phyloP scores from a whole-genome alignment of 1,140 invertebrate genomes.

The Yoshiicerus persimilis region DNA sequence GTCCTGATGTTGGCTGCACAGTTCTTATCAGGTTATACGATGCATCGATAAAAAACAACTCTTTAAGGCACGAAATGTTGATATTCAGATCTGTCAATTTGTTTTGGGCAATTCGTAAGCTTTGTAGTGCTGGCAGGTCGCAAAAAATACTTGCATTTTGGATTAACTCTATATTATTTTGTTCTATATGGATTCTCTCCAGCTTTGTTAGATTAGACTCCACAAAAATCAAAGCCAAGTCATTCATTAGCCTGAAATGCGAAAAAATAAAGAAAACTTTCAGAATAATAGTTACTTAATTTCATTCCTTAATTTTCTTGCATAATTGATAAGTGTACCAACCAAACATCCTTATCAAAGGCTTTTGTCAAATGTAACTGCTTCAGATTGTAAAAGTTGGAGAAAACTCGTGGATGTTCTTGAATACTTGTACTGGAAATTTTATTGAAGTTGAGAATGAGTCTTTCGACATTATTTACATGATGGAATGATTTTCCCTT shows the following conservation, averaged over 20 bases:
- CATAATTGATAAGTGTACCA: slow-evolving; percentile 44
- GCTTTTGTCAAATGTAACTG: slow-evolving; percentile 75
- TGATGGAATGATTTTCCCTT: slow-evolving; percentile 76
- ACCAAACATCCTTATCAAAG: slow-evolving; percentile 68
- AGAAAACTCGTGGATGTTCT: slow-evolving; percentile 73
- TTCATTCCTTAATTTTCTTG: background rate
- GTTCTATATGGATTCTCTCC: slow-evolving; percentile 73
- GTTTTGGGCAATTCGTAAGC: slow-evolving; percentile 72
- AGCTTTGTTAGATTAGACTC: slow-evolving; percentile 67
- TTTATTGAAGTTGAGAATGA: slow-evolving; percentile 74
- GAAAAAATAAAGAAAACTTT: slow-evolving; percentile 56
- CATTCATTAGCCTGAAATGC: slow-evolving; percentile 54
- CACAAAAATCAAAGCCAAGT: slow-evolving; percentile 70
- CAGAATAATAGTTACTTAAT: background rate
- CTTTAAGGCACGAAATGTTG: slow-evolving; percentile 66
- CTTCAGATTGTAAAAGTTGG: slow-evolving; percentile 71
- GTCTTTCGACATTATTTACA: slow-evolving; percentile 68
- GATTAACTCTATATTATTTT: slow-evolving; percentile 67
- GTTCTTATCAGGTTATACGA: slow-evolving; percentile 68
- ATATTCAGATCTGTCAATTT: slow-evolving; percentile 62
- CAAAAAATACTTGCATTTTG: slow-evolving; percentile 69
- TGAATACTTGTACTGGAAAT: slow-evolving; percentile 59
- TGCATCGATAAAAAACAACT: slow-evolving; percentile 69
- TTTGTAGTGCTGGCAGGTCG: slow-evolving; percentile 65
- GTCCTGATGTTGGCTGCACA: slow-evolving; percentile 61